Percentiles rank a stretch among this genome's conserved stretches.
Evolutionary conservation across 2,113 vertebrate species (phyloP).

Genomic region (Nyctereutes procyonoides): DNA sequence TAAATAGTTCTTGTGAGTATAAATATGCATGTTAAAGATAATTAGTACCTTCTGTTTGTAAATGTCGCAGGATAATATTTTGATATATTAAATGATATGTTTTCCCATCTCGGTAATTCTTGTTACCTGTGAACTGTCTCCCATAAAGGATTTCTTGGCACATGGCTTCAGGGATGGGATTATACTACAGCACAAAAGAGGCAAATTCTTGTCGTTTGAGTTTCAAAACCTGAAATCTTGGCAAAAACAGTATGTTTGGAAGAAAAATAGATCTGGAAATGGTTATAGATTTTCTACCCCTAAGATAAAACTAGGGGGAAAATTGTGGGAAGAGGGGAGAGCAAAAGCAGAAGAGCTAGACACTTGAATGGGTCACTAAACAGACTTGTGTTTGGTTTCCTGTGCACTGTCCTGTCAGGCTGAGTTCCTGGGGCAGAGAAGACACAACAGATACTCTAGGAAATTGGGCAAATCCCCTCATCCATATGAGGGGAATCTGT

Average conservation of each 20-base stretch:
- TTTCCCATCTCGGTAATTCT: slow-evolving; percentile 29
- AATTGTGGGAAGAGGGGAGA: background rate
- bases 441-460: background rate
- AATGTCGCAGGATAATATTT: slow-evolving; percentile 51
- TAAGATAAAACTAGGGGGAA: background rate
- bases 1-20: background rate
- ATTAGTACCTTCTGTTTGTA: slow-evolving; percentile 1
- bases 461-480: background rate
- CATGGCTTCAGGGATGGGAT: background rate
- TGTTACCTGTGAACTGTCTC: slow-evolving; percentile 38
- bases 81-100: background rate
- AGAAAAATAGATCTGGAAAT: slow-evolving; percentile 12
- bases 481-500: rapidly evolving
- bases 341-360: background rate
- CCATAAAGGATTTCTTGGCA: background rate
- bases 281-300: background rate
- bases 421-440: background rate
- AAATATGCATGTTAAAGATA: slow-evolving; percentile 10
- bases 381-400: background rate
- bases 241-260: slow-evolving; percentile 46
- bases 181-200: background rate
- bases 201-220: slow-evolving; percentile 43
- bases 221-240: slow-evolving; percentile 66
- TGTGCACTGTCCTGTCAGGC: background rate
- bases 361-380: background rate